phyloP scores from a whole-genome alignment of 2,888 invertebrate genomes.

The Dilophus febrilis region DNA sequence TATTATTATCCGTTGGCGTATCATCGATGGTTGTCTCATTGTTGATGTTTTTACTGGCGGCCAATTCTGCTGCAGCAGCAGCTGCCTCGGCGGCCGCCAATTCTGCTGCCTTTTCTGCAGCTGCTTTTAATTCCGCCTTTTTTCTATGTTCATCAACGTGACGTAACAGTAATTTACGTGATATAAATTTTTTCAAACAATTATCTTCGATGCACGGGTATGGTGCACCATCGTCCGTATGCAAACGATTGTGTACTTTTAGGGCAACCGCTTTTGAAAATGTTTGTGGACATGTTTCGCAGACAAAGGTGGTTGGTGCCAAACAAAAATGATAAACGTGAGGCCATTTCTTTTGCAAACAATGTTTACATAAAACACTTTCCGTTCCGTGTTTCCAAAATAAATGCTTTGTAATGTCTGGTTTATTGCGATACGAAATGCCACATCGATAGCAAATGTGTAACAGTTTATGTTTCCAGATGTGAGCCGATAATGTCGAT shows the following conservation, averaged over 20 bases:
- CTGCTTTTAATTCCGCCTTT: conserved; percentile 9
- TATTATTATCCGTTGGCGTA: too few relatives aligned
- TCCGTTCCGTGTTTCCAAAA: conserved; percentile 90
- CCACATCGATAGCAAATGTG: conserved; percentile 78
- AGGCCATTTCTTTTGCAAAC: conserved; percentile 80
- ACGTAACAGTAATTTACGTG: conserved; percentile 56
- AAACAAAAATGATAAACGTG: conserved; percentile 83
- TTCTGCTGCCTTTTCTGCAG: conserved; percentile 9
- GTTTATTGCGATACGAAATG: conserved; percentile 73
- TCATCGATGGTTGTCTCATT: neutral
- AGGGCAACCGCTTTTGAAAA: conserved; percentile 61
- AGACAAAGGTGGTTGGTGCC: conserved; percentile 58
- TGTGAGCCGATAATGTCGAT: conserved; percentile 59
- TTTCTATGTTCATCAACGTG: conserved; percentile 48
- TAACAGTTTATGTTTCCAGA: conserved; percentile 79
- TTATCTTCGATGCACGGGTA: conserved; percentile 52
- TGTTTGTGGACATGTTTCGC: conserved; percentile 62
- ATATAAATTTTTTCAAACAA: conserved; percentile 64
- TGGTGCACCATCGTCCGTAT: conserved; percentile 46
- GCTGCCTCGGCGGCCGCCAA: neutral
- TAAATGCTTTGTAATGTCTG: conserved; percentile 73
- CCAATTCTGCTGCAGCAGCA: neutral
- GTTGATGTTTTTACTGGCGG: neutral
- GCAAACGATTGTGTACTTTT: conserved; percentile 70
- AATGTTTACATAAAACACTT: conserved; percentile 67